Conservation (phyloP, 2,113 vertebrate genomes). For the Oryzias woworae region DNA sequence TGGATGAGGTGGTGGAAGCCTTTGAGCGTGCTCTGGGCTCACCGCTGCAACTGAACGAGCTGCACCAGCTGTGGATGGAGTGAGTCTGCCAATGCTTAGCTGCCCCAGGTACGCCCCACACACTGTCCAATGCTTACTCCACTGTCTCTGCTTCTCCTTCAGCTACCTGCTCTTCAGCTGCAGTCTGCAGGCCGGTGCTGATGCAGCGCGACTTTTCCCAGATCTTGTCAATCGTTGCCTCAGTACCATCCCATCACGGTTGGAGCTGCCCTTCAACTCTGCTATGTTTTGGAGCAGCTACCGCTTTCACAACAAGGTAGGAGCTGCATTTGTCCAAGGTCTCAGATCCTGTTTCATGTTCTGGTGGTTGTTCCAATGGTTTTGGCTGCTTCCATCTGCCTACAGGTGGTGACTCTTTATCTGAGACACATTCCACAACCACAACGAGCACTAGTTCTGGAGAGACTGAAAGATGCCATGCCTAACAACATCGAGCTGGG, state of each 20-base stretch:
- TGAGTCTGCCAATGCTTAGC: conserved; percentile 50
- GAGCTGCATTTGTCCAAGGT: conserved; percentile 4
- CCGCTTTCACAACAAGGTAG: conserved; percentile 95
- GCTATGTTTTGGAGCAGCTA: conserved; percentile 95
- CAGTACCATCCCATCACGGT: conserved; percentile 87
- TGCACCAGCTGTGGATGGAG: conserved; percentile 94
- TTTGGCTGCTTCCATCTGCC: conserved; percentile 9
- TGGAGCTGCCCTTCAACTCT: conserved; percentile 89
- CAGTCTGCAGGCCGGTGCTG: conserved; percentile 78
- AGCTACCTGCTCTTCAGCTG: conserved; percentile 71
- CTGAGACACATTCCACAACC: conserved; percentile 87
- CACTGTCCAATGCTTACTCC: neutral
- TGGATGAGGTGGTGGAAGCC: conserved; percentile 83
- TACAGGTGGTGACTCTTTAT: conserved; percentile 90
- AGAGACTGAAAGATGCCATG: conserved; percentile 88
- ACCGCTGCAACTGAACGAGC: conserved; percentile 81
- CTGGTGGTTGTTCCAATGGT: neutral
- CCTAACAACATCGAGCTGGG: conserved; percentile 89
- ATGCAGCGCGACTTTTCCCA: conserved; percentile 81
- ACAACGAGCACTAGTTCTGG: conserved; percentile 89
- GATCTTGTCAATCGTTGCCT: conserved; percentile 94
- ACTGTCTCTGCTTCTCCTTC: neutral
- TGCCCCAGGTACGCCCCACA: accelerated
- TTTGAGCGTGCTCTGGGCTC: conserved; percentile 91
- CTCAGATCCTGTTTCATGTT: too few species aligned